Evolutionary conservation across 2,113 vertebrate species (phyloP), one percentile per base, ranked within the genome.

Genomic region (Chiloscyllium plagiosum): DNA sequence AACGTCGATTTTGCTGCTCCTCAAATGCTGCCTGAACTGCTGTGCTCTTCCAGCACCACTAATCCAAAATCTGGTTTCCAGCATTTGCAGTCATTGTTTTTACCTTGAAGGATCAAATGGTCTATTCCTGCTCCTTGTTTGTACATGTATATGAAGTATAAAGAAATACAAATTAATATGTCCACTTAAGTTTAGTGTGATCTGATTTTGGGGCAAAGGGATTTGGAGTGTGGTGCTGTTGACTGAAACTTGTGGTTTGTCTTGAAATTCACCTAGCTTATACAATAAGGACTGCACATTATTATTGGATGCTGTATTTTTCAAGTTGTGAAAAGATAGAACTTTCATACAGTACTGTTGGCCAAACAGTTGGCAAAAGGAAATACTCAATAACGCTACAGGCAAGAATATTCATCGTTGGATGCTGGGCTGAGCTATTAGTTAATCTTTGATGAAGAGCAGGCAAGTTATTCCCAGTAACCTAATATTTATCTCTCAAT

Each of bases 161-260:
- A 66, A 66, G 33, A 68, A 94, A 47, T 94, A n/a, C 37, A 94
- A 37, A 94, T 93, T 66, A 93, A 93, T 37, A 66, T 37, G 33
- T 93, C 37, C 15, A 93, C 5, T 66, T 90, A 29, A 93, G 65
- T 93, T 93, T 93, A 93, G 22, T 19, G 37, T 93, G 89, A 17
- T 37, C 33, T 66, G 66, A 93, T 93, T 93, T 93, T n/a, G 1
- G 1, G 26, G 87, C 6, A 10, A 12, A 33, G 8, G 72, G 56
- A 61, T 61, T 61, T 61, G 56, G 1, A 12, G 10, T 61, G 10
- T 29, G n/a, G 29, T 15, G 1, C 3, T 15, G 89, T 15, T 65
- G 24, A 42, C 15, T 93, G 89, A 93, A 22, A 93, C 22, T 93
- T 93, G 61, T 93, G 61, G 19, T 22, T 93, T 93, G 19, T 68